These are phyloP conservation scores for Laodelphax striatellus DNA, from an alignment of 1,140 invertebrate genomes.

Conservation along the genomic window DNA sequence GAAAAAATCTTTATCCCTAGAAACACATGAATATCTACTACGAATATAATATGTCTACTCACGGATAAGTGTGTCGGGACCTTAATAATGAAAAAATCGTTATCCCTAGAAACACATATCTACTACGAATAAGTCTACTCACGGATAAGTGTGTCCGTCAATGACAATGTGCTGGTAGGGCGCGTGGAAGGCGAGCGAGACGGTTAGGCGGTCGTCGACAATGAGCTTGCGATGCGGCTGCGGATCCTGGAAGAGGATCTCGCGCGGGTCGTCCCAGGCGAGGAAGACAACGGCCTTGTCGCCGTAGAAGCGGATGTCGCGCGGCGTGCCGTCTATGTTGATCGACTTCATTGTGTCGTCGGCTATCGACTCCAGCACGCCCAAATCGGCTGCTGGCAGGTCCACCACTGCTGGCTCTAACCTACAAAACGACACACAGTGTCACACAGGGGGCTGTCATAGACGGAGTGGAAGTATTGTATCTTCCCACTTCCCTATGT, in stretches of 20 bases:
- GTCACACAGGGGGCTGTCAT: too few species aligned
- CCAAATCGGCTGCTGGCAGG: constrained; percentile 41
- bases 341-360: constrained; percentile 64
- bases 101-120: too few species aligned
- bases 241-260: constrained; percentile 72
- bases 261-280: constrained; percentile 69
- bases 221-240: constrained; percentile 53
- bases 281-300: constrained; percentile 74
- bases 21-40: too few species aligned
- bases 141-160: constrained; percentile 48
- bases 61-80: too few species aligned
- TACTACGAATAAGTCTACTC: too few species aligned
- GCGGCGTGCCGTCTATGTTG: constrained; percentile 65
- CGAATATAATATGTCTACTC: too few species aligned
- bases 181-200: constrained; percentile 50
- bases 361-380: constrained; percentile 45
- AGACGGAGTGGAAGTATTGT: too few species aligned
- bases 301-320: constrained; percentile 78
- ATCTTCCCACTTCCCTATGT: too few species aligned
- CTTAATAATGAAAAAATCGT: too few species aligned
- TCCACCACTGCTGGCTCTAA: constrained; percentile 26
- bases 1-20: too few species aligned
- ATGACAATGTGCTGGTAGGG: constrained; percentile 47
- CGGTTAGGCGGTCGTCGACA: constrained; percentile 51
- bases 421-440: too few species aligned